Conservation (phyloP, 1,140 invertebrate genomes). For the Drosophila truncata region DNA sequence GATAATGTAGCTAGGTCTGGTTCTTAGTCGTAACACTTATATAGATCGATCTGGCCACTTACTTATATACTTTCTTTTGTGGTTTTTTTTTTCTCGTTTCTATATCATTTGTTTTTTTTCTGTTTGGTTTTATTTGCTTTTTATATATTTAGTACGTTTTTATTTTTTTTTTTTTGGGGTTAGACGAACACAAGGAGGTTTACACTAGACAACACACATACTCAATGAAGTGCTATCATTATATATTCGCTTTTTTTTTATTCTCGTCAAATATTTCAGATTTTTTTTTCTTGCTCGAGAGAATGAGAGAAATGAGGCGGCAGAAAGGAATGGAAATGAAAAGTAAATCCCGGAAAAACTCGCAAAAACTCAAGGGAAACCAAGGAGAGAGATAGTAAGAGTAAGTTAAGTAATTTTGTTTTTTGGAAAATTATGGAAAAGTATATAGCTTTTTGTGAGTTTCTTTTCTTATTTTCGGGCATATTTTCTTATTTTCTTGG, state of each 20-base stretch:
- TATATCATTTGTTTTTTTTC: conserved; percentile 46
- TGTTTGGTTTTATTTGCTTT: conserved; percentile 38
- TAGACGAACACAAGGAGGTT: conserved; percentile 90
- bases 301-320: conserved; percentile 51
- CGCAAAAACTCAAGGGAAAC: conserved; percentile 16
- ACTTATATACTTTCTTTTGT: conserved; percentile 15
- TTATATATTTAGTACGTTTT: conserved; percentile 46
- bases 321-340: conserved; percentile 40
- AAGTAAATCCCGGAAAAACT: conserved; percentile 20
- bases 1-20: conserved; percentile 48
- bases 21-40: conserved; percentile 37
- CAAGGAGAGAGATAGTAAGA: conserved; percentile 32
- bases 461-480: conserved; percentile 34
- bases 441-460: conserved; percentile 46
- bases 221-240: conserved; percentile 85
- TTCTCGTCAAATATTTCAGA: conserved; percentile 36
- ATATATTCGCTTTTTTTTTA: conserved; percentile 75
- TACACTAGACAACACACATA: conserved; percentile 91
- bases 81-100: conserved; percentile 56
- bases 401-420: conserved; percentile 39
- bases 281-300: conserved; percentile 57
- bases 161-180: conserved; percentile 86
- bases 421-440: conserved; percentile 35
- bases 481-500: conserved; percentile 35
- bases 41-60: conserved; percentile 40